These are phyloP conservation scores for Acanthurus leucopareius DNA, from an alignment of 2,797 vertebrate genomes.

Conservation along the genomic window DNA sequence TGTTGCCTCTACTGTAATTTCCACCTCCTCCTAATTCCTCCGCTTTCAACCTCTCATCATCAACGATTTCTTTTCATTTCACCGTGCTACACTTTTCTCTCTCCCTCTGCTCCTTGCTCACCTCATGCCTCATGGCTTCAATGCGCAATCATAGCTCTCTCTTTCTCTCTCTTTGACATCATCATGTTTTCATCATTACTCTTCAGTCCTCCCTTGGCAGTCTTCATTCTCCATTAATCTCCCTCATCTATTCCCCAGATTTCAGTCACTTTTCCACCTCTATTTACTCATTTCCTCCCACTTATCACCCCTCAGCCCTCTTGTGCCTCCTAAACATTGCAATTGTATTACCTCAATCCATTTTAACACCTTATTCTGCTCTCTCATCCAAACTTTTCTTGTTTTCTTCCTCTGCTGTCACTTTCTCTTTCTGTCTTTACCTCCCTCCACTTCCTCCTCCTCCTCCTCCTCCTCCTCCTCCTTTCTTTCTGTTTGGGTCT, in stretches of 20 bases:
- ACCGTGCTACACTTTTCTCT: constrained; percentile 5
- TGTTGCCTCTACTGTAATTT: constrained; percentile 52
- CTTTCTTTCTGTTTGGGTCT: constrained; percentile 35
- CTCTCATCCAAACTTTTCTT: constrained; percentile 55
- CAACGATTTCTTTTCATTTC: constrained; percentile 63
- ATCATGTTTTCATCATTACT: constrained; percentile 62
- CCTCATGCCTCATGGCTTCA: constrained; percentile 35
- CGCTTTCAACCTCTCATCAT: constrained; percentile 59
- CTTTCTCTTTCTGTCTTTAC: constrained; percentile 43
- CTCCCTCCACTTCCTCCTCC: constrained; percentile 10
- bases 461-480: too few species aligned
- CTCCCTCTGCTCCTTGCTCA: constrained; percentile 19
- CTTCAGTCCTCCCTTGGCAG: constrained; percentile 42
- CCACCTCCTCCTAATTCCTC: constrained; percentile 48
- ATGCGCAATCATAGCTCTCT: constrained; percentile 32
- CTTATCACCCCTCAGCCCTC: constrained; percentile 46
- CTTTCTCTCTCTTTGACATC: constrained; percentile 52
- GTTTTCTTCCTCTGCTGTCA: constrained; percentile 56
- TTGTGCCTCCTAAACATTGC: constrained; percentile 41
- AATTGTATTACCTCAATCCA: constrained; percentile 38
- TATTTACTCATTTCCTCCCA: constrained; percentile 65
- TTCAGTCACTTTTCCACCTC: constrained; percentile 61
- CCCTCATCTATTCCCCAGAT: constrained; percentile 42
- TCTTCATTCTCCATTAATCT: constrained; percentile 58
- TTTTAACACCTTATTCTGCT: constrained; percentile 46